Conservation (phyloP, 2,113 vertebrate genomes). For the Brachyhypopomus gauderio region DNA sequence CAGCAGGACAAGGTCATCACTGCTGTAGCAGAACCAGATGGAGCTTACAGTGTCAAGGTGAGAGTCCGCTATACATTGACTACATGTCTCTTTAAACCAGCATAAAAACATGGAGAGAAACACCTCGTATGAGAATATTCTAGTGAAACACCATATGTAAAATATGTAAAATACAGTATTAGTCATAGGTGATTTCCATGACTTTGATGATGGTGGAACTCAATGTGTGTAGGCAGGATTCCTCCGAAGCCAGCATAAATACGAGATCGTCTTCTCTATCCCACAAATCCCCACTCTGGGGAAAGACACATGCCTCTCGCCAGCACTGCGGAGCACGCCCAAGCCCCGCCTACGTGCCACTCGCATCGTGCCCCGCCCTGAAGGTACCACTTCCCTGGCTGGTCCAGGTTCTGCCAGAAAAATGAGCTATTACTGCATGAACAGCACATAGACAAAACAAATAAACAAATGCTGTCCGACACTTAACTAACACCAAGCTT, state of each 20-base stretch:
- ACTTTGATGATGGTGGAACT: background rate
- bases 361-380: slow-evolving; percentile 58
- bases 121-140: background rate
- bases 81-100: background rate
- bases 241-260: slow-evolving; percentile 69
- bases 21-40: slow-evolving; percentile 64
- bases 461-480: background rate
- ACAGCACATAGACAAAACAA: background rate
- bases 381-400: slow-evolving; percentile 53
- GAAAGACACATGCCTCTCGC: slow-evolving; percentile 62
- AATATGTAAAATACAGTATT: no score
- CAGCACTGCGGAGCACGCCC: slow-evolving; percentile 46
- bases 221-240: slow-evolving; percentile 64
- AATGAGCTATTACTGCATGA: background rate
- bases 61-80: background rate
- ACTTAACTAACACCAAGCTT: no score
- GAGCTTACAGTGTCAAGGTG: slow-evolving; percentile 71
- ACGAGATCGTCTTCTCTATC: slow-evolving; percentile 68
- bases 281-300: slow-evolving; percentile 64
- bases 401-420: background rate
- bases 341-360: slow-evolving; percentile 61
- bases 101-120: background rate
- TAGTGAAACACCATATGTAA: no score
- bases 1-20: slow-evolving; percentile 59
- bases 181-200: no score